These are phyloP conservation scores for Lagorchestes hirsutus DNA, from an alignment of 2,797 vertebrate genomes.

Conservation along the genomic window DNA sequence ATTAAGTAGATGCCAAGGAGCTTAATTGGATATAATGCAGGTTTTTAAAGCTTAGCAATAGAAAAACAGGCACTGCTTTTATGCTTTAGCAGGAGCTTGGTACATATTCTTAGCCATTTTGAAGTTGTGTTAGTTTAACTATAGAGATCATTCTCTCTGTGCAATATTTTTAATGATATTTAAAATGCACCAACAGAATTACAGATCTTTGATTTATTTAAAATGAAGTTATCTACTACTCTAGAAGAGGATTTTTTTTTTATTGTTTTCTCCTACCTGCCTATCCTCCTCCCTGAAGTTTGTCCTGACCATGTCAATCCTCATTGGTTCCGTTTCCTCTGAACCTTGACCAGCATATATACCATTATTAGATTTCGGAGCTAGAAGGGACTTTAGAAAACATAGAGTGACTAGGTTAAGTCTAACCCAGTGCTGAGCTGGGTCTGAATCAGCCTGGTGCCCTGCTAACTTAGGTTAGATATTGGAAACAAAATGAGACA, in stretches of 20 bases:
- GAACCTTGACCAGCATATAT: neutral
- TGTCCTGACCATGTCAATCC: neutral
- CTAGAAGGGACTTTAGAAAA: neutral
- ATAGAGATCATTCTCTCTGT: neutral
- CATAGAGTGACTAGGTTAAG: neutral
- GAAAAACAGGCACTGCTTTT: neutral
- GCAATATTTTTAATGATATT: neutral
- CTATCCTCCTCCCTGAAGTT: neutral
- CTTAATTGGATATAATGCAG: neutral
- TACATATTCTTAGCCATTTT: neutral
- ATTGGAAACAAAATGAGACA: neutral
- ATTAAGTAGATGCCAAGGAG: neutral
- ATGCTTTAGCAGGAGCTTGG: neutral
- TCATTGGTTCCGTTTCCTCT: neutral
- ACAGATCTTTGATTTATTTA: neutral
- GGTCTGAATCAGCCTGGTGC: neutral
- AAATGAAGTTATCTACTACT: neutral
- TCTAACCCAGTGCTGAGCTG: neutral
- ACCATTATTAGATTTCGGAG: neutral
- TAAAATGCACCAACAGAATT: neutral
- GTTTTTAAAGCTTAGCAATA: neutral
- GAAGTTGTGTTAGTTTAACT: neutral
- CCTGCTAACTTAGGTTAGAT: neutral
- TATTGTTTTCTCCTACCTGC: neutral
- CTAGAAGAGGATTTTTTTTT: neutral